Conservation (phyloP, 2,113 vertebrate genomes). For the Bagarius yarrelli region DNA sequence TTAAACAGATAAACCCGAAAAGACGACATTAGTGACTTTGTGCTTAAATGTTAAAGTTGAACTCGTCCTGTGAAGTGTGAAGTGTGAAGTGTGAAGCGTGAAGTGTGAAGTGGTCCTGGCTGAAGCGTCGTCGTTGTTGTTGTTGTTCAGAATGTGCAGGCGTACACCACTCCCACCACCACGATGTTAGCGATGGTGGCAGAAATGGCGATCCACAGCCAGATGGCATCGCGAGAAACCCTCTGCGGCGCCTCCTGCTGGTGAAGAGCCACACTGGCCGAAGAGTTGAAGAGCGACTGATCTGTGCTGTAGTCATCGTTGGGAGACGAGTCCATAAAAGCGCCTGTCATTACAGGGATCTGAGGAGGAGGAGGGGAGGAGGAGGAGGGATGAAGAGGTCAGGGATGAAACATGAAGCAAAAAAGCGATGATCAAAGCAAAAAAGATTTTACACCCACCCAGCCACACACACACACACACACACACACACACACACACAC, state of each 20-base stretch:
- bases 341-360: conserved; percentile 97
- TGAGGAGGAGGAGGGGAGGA: conserved; percentile 56
- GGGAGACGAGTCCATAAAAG: conserved; percentile 97
- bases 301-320: conserved; percentile 94
- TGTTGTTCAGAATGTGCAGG: conserved; percentile 88
- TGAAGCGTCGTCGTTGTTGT: too few relatives aligned
- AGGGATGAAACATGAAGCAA: background rate
- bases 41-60: background rate
- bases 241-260: conserved; percentile 81
- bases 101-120: too few relatives aligned
- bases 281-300: conserved; percentile 95
- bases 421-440: too few relatives aligned
- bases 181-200: conserved; percentile 97
- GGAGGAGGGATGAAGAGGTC: background rate
- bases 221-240: conserved; percentile 89
- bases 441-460: too few relatives aligned
- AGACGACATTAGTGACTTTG: background rate
- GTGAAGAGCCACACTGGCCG: conserved; percentile 82
- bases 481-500: too few relatives aligned
- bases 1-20: background rate
- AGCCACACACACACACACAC: too few relatives aligned
- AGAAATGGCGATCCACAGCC: conserved; percentile 97
- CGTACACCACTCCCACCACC: conserved; percentile 94
- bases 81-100: too few relatives aligned
- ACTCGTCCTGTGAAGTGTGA: too few relatives aligned